Evolutionary conservation across 2,888 invertebrate species (phyloP), one percentile per base, ranked within the genome.

Genomic region (Drosophila algonquin): DNA sequence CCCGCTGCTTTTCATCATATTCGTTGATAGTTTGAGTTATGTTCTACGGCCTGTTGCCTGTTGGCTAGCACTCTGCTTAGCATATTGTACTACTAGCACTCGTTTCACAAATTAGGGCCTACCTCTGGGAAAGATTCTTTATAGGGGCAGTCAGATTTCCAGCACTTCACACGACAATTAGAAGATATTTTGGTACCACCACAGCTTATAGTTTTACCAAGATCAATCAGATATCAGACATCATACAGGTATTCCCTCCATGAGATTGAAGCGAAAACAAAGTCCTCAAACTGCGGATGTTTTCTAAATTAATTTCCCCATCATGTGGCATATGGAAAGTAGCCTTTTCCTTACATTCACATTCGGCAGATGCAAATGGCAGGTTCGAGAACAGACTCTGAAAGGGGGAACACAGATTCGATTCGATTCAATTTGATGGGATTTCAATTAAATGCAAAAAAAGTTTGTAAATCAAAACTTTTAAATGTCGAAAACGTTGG

Each of bases 11-110:
- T 74, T 69, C 61, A 73, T 69, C 75, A 69, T 64, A 45, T 52
- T 69, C 46, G 60, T 68, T 75, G 68, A 65, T 73, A 67, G 45
- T 61, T 87, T 87, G 77, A 83, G 54, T 87, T 74, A 83, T 87
- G 76, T 53, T 52, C 45, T 57, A 40, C 59, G 65, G 45, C 57
- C 58, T 63, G 63, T 72, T 58, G 59, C 55, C 58, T 63, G 63
- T 72, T 58, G 59, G 35, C 54, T 56, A 27, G 32, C 14, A 2
- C 27, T 69, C 56, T 46, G 57, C 50, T 63, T 46, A 16, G 69
- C 55, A 65, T 61, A 35, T n/a, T n/a, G 27, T 21, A 21, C 21
- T 21, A 21, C 21, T 27, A 10, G 40, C n/a, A 50, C 50, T 27
- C 12, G 35, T 35, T 46, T 16, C 44, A 12, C 45, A 45, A 55